Evolutionary conservation across 1,140 invertebrate genomes (phyloP).

Genomic region (Watersipora subatra): DNA sequence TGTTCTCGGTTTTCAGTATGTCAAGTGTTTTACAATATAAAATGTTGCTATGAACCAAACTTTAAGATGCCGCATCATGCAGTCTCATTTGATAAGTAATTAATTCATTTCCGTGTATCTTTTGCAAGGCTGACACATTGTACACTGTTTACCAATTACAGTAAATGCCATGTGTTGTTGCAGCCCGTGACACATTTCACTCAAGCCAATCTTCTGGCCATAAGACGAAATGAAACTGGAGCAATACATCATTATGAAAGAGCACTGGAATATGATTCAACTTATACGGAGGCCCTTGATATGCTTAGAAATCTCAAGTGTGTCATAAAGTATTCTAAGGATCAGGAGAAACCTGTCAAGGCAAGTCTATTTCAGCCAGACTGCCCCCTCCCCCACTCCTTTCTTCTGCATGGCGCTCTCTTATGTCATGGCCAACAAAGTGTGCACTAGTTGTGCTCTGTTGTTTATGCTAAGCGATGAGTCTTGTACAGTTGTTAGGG

Average conservation of each 20-base stretch:
- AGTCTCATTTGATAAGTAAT: not conserved
- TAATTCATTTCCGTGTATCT: not conserved
- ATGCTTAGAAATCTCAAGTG: conserved; percentile 49
- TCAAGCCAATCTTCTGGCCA: conserved; percentile 51
- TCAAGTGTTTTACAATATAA: not conserved
- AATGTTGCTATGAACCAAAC: not conserved
- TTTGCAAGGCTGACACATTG: too few relatives aligned
- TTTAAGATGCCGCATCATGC: not conserved
- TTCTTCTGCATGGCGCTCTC: not conserved
- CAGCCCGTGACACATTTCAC: conserved; percentile 58
- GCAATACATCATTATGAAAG: conserved; percentile 56
- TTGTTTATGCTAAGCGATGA: not conserved
- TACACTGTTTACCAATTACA: too few relatives aligned
- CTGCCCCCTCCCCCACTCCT: not conserved
- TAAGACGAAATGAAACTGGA: conserved; percentile 51
- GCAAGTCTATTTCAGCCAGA: not conserved
- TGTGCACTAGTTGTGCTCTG: not conserved
- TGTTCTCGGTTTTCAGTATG: too few relatives aligned
- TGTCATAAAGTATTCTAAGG: conserved; percentile 33
- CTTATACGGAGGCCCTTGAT: conserved; percentile 45
- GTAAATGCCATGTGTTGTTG: too few relatives aligned
- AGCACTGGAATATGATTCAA: conserved; percentile 47
- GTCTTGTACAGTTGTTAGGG: too few relatives aligned
- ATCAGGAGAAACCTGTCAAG: conserved; percentile 20
- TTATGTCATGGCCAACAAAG: not conserved